phyloP scores from a whole-genome alignment of 1,140 invertebrate genomes.

The Subanguina moxae region DNA sequence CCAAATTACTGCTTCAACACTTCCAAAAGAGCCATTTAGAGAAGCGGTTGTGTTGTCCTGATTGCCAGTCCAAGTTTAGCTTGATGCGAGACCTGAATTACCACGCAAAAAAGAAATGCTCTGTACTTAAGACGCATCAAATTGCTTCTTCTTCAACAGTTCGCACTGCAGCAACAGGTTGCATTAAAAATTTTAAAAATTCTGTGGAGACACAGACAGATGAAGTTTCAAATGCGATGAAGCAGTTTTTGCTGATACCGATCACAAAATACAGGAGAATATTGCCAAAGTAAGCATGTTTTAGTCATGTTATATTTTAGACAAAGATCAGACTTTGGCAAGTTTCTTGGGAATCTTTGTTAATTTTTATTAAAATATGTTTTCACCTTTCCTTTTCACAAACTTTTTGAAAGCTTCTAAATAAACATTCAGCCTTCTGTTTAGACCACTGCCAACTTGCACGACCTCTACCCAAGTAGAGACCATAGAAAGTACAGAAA shows the following conservation, averaged over 20 bases:
- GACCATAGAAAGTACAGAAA: too few relatives aligned
- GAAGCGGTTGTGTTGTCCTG: conserved; percentile 19
- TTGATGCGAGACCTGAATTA: conserved; percentile 38
- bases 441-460: too few relatives aligned
- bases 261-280: neutral
- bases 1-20: conserved; percentile 39
- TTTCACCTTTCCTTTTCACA: too few relatives aligned
- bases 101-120: conserved; percentile 35
- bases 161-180: too few relatives aligned
- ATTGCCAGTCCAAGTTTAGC: conserved; percentile 26
- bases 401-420: too few relatives aligned
- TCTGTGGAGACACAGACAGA: neutral
- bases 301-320: neutral
- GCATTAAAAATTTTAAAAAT: too few relatives aligned
- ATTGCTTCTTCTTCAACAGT: too few relatives aligned
- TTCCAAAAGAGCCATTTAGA: conserved; percentile 40
- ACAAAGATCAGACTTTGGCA: too few relatives aligned
- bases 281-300: neutral
- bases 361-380: too few relatives aligned
- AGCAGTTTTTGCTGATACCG: neutral
- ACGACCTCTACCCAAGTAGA: too few relatives aligned
- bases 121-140: conserved; percentile 4
- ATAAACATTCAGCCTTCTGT: too few relatives aligned
- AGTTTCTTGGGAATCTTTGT: too few relatives aligned
- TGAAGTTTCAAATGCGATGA: neutral